Evolutionary conservation across 2,888 invertebrate species (phyloP).

Genomic region (Leptopterna dolabrata): DNA sequence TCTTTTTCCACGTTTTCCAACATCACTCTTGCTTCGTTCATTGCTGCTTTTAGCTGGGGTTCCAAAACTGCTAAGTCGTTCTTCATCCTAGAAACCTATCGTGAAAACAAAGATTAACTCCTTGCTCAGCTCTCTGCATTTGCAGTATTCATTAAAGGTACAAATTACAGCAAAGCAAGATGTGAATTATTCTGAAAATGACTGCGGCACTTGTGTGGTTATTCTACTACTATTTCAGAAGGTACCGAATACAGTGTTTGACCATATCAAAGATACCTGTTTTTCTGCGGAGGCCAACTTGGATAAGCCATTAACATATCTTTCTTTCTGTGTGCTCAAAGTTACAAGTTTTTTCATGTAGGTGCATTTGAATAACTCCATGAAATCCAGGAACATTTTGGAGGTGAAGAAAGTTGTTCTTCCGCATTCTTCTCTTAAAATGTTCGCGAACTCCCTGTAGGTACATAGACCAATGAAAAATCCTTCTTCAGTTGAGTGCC

Average conservation of each 20-base stretch:
- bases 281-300: conserved; percentile 36
- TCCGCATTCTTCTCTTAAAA: background rate
- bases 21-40: conserved; percentile 79
- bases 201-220: too few species aligned
- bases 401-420: background rate
- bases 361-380: background rate
- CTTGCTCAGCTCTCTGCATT: background rate
- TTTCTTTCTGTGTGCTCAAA: background rate
- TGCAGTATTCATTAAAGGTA: too few species aligned
- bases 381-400: conserved; percentile 18
- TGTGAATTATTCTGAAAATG: too few species aligned
- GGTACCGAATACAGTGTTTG: too few species aligned
- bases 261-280: conserved; percentile 25
- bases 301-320: conserved; percentile 30
- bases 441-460: background rate
- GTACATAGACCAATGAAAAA: background rate
- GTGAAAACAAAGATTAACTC: too few species aligned
- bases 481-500: too few species aligned
- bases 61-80: conserved; percentile 77
- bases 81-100: conserved; percentile 80
- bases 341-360: conserved; percentile 16
- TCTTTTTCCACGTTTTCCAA: conserved; percentile 77
- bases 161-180: too few species aligned
- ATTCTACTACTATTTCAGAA: too few species aligned
- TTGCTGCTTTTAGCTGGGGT: conserved; percentile 80